Percentiles rank a stretch among this genome's conserved stretches.
phyloP scores from a whole-genome alignment of 2,888 invertebrate species.

The Chymomyza caudatula region DNA sequence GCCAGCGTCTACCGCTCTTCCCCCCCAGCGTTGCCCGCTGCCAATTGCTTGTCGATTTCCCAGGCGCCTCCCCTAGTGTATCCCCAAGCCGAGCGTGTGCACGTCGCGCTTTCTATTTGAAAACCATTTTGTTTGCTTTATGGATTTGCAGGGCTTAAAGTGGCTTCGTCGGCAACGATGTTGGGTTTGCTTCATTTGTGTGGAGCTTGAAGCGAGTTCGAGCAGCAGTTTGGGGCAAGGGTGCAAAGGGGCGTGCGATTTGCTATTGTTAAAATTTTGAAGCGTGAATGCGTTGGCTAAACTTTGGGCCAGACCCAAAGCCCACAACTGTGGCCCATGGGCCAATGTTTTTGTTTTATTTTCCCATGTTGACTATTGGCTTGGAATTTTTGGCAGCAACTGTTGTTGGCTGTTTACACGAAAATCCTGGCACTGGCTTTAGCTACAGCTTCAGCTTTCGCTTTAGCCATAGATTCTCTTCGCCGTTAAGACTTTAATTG shows the following conservation, averaged over 20 bases:
- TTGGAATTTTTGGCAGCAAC: conserved; percentile 67
- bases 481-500: conserved; percentile 51
- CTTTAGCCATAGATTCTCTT: conserved; percentile 12
- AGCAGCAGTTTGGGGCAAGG: not conserved
- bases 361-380: conserved; percentile 69
- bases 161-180: conserved; percentile 67
- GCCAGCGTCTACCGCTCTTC: not conserved
- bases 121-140: conserved; percentile 76
- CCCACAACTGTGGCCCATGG: conserved; percentile 9
- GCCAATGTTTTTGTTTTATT: conserved; percentile 60
- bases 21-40: not conserved
- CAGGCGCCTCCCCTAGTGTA: not conserved
- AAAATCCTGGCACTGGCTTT: conserved; percentile 20
- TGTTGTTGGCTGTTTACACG: conserved; percentile 49
- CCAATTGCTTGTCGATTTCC: not conserved
- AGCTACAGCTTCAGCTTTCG: conserved; percentile 11
- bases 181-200: conserved; percentile 66
- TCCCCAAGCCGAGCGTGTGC: not conserved
- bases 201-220: not conserved
- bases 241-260: conserved; percentile 5
- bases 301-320: conserved; percentile 7
- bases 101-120: conserved; percentile 66
- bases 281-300: conserved; percentile 44
- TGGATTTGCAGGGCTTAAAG: conserved; percentile 77
- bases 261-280: conserved; percentile 72